Evolutionary conservation across 2,113 vertebrate species (phyloP).

Genomic region (Phrynocephalus versicolor): DNA sequence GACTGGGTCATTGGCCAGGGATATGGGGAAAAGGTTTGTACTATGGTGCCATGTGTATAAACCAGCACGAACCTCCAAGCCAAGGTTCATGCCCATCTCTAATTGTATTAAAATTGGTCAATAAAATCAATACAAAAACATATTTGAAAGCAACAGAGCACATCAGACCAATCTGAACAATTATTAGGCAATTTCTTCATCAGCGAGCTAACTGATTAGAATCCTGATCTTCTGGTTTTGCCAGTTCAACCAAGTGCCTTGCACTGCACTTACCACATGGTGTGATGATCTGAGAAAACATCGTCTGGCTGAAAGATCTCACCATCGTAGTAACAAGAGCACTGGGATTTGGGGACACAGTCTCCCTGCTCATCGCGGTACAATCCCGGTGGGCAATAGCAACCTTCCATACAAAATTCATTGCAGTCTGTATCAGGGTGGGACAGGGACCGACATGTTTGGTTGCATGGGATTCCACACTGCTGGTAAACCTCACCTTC

Average conservation of each 20-base stretch:
- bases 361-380: conserved; percentile 82
- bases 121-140: too few species aligned
- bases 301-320: conserved; percentile 93
- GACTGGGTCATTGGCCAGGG: too few species aligned
- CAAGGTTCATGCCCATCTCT: too few species aligned
- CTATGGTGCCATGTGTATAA: too few species aligned
- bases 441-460: conserved; percentile 88
- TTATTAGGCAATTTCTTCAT: too few species aligned
- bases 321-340: conserved; percentile 89
- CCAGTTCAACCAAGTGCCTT: background rate
- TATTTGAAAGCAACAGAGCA: too few species aligned
- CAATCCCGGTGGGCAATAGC: conserved; percentile 86
- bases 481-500: conserved; percentile 82
- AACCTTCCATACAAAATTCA: conserved; percentile 88
- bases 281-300: conserved; percentile 87
- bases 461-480: conserved; percentile 86
- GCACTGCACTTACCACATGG: conserved; percentile 84
- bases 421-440: conserved; percentile 77
- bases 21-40: too few species aligned
- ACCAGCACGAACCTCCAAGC: too few species aligned
- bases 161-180: too few species aligned
- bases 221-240: too few species aligned
- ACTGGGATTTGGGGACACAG: conserved; percentile 85
- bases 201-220: too few species aligned
- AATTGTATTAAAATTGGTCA: too few species aligned